These are phyloP conservation scores for Drosophila demipolita DNA, from an alignment of 2,888 invertebrate species.

Conservation along the genomic window DNA sequence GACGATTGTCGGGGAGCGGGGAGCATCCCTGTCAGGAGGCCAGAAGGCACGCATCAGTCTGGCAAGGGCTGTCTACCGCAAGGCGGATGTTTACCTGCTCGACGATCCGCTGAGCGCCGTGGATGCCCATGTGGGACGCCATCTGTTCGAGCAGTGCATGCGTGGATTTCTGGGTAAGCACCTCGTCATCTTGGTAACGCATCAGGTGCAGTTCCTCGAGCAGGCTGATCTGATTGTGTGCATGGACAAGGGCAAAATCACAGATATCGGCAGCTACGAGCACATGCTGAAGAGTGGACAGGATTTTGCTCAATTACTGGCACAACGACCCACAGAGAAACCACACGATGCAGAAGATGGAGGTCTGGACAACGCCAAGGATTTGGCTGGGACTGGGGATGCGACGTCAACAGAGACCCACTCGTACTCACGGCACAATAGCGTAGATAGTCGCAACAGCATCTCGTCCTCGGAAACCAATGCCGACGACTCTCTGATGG, in stretches of 20 bases:
- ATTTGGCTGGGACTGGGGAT: conserved; percentile 21
- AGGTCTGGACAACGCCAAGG: conserved; percentile 27
- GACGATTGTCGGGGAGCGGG: conserved; percentile 91
- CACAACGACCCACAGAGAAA: conserved; percentile 84
- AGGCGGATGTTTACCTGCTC: conserved; percentile 93
- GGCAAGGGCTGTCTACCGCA: conserved; percentile 93
- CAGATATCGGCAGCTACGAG: conserved; percentile 88
- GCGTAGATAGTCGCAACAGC: conserved; percentile 80
- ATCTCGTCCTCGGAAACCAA: conserved; percentile 86
- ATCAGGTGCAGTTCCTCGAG: conserved; percentile 92
- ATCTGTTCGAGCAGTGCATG: conserved; percentile 90
- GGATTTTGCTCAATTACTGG: conserved; percentile 91
- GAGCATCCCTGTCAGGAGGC: conserved; percentile 94
- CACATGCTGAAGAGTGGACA: conserved; percentile 90
- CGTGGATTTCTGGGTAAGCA: conserved; percentile 87
- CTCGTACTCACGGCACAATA: conserved; percentile 66
- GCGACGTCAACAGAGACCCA: not conserved
- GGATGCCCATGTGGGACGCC: conserved; percentile 94
- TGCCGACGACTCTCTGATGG: conserved; percentile 53
- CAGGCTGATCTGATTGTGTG: conserved; percentile 87
- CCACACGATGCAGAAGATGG: conserved; percentile 24
- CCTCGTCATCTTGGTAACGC: conserved; percentile 91
- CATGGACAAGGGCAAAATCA: conserved; percentile 83
- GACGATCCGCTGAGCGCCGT: conserved; percentile 97
- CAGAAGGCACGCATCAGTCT: conserved; percentile 95